Evolutionary conservation across 2,113 vertebrate genomes (phyloP), one percentile per base, ranked within the genome.

Genomic region (Melanerpes formicivorus): DNA sequence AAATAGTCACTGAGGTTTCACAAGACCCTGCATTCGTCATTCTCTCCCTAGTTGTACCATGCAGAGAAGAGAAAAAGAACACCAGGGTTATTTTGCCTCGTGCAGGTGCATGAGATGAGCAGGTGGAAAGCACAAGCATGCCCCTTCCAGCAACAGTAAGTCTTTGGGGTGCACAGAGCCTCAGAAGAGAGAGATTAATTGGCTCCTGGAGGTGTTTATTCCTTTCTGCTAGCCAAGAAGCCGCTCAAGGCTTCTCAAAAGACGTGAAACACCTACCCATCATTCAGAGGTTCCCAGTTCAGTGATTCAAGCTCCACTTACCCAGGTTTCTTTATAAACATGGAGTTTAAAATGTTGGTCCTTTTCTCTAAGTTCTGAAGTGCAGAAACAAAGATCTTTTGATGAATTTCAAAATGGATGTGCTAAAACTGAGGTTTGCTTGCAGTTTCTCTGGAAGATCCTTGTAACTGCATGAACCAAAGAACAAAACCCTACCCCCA

Each of bases 101-200:
- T 7, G 25, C 23, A 12, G 46, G 0, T 55, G 44, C 46, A 48
- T 0, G 1, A 60, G 48, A 27, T 4, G 18, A 44, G 67, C 40
- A 37, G 56, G 70, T 75, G 29, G 15, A 32, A 5, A 18, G 42
- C 66, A 27, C 5, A 10, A 48, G 21, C 40, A 7, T 5, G 25
- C 6, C 83, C 59, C 52, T 25, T 54, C 42, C 37, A 40, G 50
- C 44, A n/a, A 29, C 0, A 0, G n/a, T 18, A 12, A 63, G 34
- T 26, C 60, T 67, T 40, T 48, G 13, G 27, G 50, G 32, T 4
- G 11, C 65, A 9, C n/a, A 22, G 46, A 60, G 46, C 46, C 46
- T 55, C 65, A 60, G 19, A 6, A n/a, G 2, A 40, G 27, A 25
- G 17, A 30, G 7, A 29, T 4, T 3, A 69, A 54, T 25, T 40